Base-by-base conservation (phyloP, 2,888 invertebrate species). In the Macrophya alboannulata region DNA sequence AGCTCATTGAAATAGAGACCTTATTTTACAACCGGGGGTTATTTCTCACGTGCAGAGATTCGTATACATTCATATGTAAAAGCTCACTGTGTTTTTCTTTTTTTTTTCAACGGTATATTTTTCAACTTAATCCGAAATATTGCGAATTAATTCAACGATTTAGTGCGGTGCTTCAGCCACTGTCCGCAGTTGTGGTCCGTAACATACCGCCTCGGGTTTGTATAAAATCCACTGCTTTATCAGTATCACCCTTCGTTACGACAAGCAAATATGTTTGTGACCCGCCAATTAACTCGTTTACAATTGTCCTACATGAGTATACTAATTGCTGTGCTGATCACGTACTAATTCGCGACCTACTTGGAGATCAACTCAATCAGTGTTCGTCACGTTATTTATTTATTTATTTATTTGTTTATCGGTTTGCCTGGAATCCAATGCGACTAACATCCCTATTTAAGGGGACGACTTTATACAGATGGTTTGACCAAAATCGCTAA, bases 171-270 rank as follows among this genome's bases (percentile, higher is more conserved):
- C 31, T 77, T 77, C 21, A 31, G 15, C 77, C 51, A 55, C 77
- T 77, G 77, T 55, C 51, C 77, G 77, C 77, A 37, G 25, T 77
- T 31, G 77, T 51, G 77, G 77, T 77, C 51, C 25, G 77, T 77
- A 55, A 77, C 55, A 55, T 55, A 77, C 51, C 21, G 25, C 77
- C 77, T 31, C 51, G 51, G 17, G 48, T 21, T 51, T 55, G 55
- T 77, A 51, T 77, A 77, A 77, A 77, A 77, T 77, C 77, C 15
- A 77, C 51, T 77, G 37, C 31, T 77, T 77, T 77, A 77, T 51
- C 77, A 31, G 37, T 77, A 48, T 77, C 31, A 55, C 51, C 51
- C 51, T 55, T 77, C 77, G 51, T 77, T 55, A 51, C 55, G 51
- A 51, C 51, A 45, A 45, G 74, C 21, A 74, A 74, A 74, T 74